These are phyloP conservation scores for Vidua macroura DNA, from an alignment of 2,113 vertebrate species.

Conservation along the genomic window DNA sequence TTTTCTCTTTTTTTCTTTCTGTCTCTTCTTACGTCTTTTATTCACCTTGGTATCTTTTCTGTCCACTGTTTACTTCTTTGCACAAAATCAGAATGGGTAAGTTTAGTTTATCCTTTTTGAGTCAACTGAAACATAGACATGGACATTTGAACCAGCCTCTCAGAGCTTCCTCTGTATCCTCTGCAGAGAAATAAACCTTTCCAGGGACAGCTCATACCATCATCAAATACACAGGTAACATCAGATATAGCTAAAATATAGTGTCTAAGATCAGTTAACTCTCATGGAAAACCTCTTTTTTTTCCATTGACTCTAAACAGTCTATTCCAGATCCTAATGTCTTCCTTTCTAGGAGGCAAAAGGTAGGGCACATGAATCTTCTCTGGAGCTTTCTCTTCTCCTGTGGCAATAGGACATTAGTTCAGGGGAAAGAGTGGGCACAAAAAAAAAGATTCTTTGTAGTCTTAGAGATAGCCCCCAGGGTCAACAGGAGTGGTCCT, in stretches of 20 bases:
- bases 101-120: not conserved
- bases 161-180: not conserved
- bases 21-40: not conserved
- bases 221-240: not conserved
- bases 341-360: not conserved
- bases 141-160: not conserved
- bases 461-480: not conserved
- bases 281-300: not conserved
- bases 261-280: not conserved
- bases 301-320: not conserved
- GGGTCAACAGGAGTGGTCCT: not conserved
- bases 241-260: not conserved
- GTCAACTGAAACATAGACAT: not conserved
- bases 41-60: not conserved
- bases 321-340: not conserved
- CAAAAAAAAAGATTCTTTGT: not conserved
- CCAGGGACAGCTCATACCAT: not conserved
- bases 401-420: not conserved
- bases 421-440: not conserved
- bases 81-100: not conserved
- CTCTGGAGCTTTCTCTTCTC: not conserved
- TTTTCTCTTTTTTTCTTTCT: not conserved
- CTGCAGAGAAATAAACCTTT: not conserved
- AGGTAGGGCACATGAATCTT: not conserved
- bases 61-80: not conserved